Evolutionary conservation across 2,888 invertebrate genomes (phyloP).

Genomic region (Cyclophora punctaria): DNA sequence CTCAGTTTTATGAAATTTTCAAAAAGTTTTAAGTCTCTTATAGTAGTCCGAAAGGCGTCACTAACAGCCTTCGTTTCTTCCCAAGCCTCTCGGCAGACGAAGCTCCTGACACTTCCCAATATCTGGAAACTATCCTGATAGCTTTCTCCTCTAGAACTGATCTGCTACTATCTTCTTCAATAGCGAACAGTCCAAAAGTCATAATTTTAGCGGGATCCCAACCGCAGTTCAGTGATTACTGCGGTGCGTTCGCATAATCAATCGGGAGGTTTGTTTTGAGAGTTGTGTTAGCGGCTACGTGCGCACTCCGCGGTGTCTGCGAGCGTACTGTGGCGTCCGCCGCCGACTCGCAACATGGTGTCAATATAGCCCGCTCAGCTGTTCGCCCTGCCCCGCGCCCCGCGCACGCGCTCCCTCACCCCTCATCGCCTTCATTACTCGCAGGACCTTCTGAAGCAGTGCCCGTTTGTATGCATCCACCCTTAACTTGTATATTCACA

Average conservation of each 20-base stretch:
- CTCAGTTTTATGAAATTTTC: slow-evolving; percentile 15
- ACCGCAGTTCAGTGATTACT: slow-evolving; percentile 64
- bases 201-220: slow-evolving; percentile 69
- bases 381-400: slow-evolving; percentile 63
- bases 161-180: slow-evolving; percentile 67
- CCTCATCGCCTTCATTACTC: slow-evolving; percentile 4
- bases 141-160: slow-evolving; percentile 64
- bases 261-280: slow-evolving; percentile 33
- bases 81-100: slow-evolving; percentile 59
- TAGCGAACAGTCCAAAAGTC: slow-evolving; percentile 70
- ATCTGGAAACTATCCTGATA: slow-evolving; percentile 69
- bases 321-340: slow-evolving; percentile 65
- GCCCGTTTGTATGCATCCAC: too few species aligned
- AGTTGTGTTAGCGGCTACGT: slow-evolving; percentile 54
- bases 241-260: slow-evolving; percentile 66
- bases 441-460: too few species aligned
- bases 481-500: slow-evolving; percentile 33
- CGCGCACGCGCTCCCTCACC: slow-evolving; percentile 42
- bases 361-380: slow-evolving; percentile 78
- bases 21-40: slow-evolving; percentile 33
- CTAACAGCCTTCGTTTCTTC: slow-evolving; percentile 48
- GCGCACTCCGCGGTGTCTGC: slow-evolving; percentile 63
- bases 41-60: slow-evolving; percentile 53
- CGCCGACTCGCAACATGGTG: slow-evolving; percentile 65
- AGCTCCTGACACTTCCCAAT: slow-evolving; percentile 63